Evolutionary conservation across 2,797 vertebrate species (phyloP), one percentile per base, ranked within the genome.

Genomic region (Coregonus sp.): DNA sequence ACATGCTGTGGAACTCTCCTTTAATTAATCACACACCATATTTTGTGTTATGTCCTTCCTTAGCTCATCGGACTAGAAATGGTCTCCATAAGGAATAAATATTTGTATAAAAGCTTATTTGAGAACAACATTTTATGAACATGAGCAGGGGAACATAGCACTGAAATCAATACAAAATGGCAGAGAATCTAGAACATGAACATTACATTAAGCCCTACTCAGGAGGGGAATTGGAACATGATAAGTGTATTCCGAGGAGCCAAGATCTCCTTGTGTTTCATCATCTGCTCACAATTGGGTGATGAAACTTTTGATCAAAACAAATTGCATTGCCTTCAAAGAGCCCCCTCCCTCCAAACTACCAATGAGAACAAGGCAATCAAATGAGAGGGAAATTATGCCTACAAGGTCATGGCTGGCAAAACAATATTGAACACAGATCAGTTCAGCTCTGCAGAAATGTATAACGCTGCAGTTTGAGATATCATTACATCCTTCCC

Each of bases 401-500:
- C 83, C 89, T 81, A 3, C 79, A 78, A 88, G 89, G 40, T 47
- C 40, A 29, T 51, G 40, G 73, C 76, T 74, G 77, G 77, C 73
- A 78, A 75, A 71, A 68, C 80, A 88, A 89, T 85, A 89, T 73
- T 84, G 85, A 86, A 81, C 65, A 82, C 76, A 80, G 78, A 87
- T 89, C 82, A 90, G 83, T 82, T 47, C 40, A 47, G 40, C 9
- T 11, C 40, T 47, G 9, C 11, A 82, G 86, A 85, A 90, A 87
- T 90, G 89, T 25, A 92, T 86, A 72, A 86, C 76, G 77, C 70
- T 79, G 87, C 86, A 84, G 90, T 91, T 85, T 85, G 84, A 56
- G 89, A 86, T 85, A 81, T 89, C 87, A 89, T 92, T 92, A 91
- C 89, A 90, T 85, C 86, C 81, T 88, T 83, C 87, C 90, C 88